Evolutionary conservation across 1,140 invertebrate species (phyloP).

Genomic region (Bilobella aurantiaca): DNA sequence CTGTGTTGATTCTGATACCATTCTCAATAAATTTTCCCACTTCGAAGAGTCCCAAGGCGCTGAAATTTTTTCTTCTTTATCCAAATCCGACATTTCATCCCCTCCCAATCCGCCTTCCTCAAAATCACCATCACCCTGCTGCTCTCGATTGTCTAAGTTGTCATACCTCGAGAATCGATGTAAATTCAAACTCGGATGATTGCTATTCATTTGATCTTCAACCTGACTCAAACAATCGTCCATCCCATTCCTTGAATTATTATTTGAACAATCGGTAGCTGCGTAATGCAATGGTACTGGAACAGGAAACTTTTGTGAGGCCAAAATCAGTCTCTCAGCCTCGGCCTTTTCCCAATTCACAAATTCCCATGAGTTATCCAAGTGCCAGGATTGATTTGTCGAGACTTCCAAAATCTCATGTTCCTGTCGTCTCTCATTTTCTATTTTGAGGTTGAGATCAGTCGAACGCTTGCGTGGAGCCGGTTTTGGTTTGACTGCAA

Average conservation of each 20-base stretch:
- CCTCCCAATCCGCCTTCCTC: conserved; percentile 17
- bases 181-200: conserved; percentile 9
- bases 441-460: conserved; percentile 4
- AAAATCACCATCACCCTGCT: conserved; percentile 11
- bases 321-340: background rate
- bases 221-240: background rate
- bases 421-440: conserved; percentile 17
- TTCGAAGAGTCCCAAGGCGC: conserved; percentile 32
- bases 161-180: conserved; percentile 34
- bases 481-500: conserved; percentile 18
- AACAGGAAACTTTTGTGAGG: conserved; percentile 13
- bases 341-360: conserved; percentile 26
- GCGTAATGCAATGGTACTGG: background rate
- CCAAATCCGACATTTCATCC: conserved; percentile 10
- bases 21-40: conserved; percentile 28
- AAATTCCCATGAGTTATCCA: conserved; percentile 33
- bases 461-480: conserved; percentile 9
- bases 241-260: background rate
- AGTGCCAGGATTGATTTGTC: conserved; percentile 26
- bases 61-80: conserved; percentile 30
- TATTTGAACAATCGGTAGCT: conserved; percentile 7
- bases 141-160: conserved; percentile 28
- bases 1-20: conserved; percentile 31
- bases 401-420: conserved; percentile 23
- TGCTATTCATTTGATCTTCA: background rate